These are phyloP conservation scores for Columba guinea DNA, from an alignment of 2,797 vertebrate species.

Conservation along the genomic window DNA sequence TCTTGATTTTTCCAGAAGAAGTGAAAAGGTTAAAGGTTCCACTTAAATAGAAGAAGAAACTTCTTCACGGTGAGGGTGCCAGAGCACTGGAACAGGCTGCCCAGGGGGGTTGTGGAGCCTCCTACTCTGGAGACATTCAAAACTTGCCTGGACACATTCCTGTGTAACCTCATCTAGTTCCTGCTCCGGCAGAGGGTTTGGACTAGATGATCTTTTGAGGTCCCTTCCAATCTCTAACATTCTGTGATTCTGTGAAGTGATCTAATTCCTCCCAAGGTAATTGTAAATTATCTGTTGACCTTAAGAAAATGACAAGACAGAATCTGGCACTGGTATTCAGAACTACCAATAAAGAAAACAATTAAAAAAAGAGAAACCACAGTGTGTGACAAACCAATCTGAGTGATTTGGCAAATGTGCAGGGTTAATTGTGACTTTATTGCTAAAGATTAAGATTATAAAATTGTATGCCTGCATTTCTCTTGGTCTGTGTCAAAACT, in stretches of 20 bases:
- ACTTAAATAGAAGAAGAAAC: no score
- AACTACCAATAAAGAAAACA: neutral
- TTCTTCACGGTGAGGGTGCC: no score
- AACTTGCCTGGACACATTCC: no score
- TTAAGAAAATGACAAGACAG: neutral
- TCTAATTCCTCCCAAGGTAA: neutral
- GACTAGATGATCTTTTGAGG: no score
- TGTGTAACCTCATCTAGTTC: no score
- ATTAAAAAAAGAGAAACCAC: neutral
- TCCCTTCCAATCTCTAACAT: no score
- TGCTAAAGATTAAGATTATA: neutral
- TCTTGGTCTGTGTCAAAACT: neutral
- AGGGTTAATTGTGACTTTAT: constrained; percentile 10
- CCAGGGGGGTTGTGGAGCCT: no score
- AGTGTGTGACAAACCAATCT: neutral
- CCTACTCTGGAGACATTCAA: no score
- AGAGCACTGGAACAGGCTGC: no score
- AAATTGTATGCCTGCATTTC: neutral
- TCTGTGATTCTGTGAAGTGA: neutral
- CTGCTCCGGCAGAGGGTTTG: no score
- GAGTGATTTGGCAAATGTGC: neutral
- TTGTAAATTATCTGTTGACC: neutral
- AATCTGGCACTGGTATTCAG: neutral
- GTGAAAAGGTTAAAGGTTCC: no score
- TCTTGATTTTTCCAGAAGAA: neutral